Conservation (phyloP, 2,113 vertebrate genomes). For the Oreotrochilus melanogaster region DNA sequence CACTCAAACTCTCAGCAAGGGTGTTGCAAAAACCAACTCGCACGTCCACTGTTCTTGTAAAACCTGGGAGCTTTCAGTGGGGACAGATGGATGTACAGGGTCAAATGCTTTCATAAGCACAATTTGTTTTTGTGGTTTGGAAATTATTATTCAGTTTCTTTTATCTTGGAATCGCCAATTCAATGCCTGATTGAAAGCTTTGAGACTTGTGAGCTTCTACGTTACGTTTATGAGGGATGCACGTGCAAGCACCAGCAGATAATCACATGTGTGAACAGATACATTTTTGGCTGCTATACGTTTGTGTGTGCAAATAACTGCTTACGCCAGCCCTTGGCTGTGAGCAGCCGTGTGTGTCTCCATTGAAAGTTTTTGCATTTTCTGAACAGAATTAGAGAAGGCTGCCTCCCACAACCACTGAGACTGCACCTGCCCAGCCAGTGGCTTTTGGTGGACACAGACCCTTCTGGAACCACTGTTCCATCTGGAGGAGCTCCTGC, state of each 20-base stretch:
- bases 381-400: background rate
- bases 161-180: conserved; percentile 39
- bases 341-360: background rate
- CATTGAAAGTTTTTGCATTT: background rate
- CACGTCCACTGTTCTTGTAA: background rate
- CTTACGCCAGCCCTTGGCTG: background rate
- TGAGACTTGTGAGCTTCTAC: background rate
- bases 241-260: background rate
- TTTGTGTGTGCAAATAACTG: conserved; percentile 19
- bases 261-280: background rate
- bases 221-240: background rate
- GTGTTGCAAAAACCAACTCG: background rate
- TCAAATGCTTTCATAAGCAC: conserved; percentile 14
- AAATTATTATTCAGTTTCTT: conserved; percentile 20
- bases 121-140: background rate
- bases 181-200: conserved; percentile 9
- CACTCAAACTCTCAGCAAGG: rapidly evolving
- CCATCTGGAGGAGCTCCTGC: background rate
- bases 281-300: background rate
- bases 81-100: background rate
- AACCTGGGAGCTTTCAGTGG: background rate
- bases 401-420: rapidly evolving
- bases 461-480: background rate
- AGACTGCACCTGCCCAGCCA: background rate
- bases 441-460: rapidly evolving